Evolutionary conservation across 1,140 invertebrate genomes (phyloP).

Genomic region (Akabosia matsudoensis): DNA sequence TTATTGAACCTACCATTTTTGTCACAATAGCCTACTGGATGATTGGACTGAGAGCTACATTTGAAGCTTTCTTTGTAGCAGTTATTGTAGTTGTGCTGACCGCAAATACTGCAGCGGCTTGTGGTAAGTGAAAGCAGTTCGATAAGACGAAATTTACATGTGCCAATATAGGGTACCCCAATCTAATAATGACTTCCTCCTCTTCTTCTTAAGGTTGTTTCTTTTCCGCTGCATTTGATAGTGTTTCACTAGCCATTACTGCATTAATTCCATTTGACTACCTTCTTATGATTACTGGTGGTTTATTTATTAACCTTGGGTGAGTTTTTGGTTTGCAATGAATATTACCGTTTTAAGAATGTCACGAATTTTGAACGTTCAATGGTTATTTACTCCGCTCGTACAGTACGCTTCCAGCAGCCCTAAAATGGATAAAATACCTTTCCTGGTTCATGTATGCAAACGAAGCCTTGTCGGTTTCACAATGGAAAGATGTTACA

Average conservation of each 20-base stretch:
- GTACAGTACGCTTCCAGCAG: conserved; percentile 69
- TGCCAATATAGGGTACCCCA: neutral
- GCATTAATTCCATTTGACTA: conserved; percentile 84
- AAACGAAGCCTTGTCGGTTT: conserved; percentile 78
- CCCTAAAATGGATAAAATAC: conserved; percentile 79
- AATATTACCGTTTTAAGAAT: neutral
- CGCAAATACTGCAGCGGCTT: conserved; percentile 77
- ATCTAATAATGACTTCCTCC: neutral
- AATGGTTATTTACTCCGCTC: no score
- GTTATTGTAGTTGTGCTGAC: conserved; percentile 66
- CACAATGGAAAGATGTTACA: conserved; percentile 70
- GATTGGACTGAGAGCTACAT: conserved; percentile 63
- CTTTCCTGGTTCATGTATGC: conserved; percentile 90
- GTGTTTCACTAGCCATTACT: conserved; percentile 72
- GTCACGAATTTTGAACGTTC: no score
- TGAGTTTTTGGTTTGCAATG: conserved; percentile 50
- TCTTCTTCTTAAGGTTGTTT: conserved; percentile 65
- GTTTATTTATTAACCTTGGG: conserved; percentile 77
- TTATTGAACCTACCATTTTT: conserved; percentile 73
- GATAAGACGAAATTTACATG: neutral
- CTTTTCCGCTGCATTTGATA: conserved; percentile 77
- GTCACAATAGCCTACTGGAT: conserved; percentile 73
- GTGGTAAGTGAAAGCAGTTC: conserved; percentile 58
- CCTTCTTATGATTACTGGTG: conserved; percentile 80
- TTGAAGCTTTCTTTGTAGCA: conserved; percentile 67